phyloP scores from a whole-genome alignment of 1,140 invertebrate species.

The Drosophila sturtevanti region DNA sequence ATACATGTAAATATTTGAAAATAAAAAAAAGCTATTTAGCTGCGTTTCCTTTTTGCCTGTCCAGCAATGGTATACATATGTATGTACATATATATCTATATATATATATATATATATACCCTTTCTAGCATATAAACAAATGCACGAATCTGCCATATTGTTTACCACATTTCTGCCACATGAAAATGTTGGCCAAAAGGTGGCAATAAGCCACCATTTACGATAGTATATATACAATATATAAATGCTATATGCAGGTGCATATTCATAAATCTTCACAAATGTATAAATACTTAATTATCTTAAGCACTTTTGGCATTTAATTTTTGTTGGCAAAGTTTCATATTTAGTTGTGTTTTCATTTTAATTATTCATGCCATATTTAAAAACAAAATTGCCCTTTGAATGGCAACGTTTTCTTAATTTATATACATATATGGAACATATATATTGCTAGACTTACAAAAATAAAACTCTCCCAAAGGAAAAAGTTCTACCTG shows the following conservation, averaged over 20 bases:
- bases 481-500: no score
- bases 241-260: slow-evolving; percentile 18
- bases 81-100: slow-evolving; percentile 36
- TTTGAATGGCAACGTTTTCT: background rate
- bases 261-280: slow-evolving; percentile 13
- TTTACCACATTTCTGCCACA: slow-evolving; percentile 1
- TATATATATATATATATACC: background rate
- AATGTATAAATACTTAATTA: background rate
- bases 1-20: slow-evolving; percentile 36
- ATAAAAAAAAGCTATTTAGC: slow-evolving; percentile 14
- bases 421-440: background rate
- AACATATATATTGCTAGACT: no score
- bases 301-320: slow-evolving; percentile 44
- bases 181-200: slow-evolving; percentile 1
- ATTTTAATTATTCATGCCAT: background rate
- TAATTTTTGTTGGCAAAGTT: slow-evolving; percentile 42
- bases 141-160: slow-evolving; percentile 8
- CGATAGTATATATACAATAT: slow-evolving; percentile 8
- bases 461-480: no score
- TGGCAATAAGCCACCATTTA: background rate
- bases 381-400: background rate
- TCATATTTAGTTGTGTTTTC: background rate
- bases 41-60: slow-evolving; percentile 22
- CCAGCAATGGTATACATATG: slow-evolving; percentile 22
- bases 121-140: background rate